Evolutionary conservation across 2,113 vertebrate genomes (phyloP).

Genomic region (Eleginops maclovinus): DNA sequence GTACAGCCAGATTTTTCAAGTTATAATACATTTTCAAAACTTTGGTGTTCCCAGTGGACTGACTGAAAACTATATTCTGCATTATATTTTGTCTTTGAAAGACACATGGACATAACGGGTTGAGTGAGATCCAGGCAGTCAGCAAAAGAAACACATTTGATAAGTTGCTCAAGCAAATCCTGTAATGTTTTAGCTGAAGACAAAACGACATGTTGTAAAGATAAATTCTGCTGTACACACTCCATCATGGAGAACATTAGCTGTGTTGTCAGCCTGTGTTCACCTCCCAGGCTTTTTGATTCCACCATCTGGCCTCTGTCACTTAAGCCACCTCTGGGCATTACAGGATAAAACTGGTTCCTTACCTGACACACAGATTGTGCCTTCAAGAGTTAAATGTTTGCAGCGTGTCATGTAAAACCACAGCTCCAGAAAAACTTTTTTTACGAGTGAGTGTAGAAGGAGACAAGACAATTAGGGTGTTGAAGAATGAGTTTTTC

Average conservation of each 20-base stretch:
- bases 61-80: not conserved
- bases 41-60: not conserved
- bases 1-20: not conserved
- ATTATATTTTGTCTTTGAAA: not conserved
- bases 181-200: not conserved
- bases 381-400: conserved; percentile 28
- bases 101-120: not conserved
- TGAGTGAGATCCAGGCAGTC: no score
- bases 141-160: not conserved
- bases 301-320: conserved; percentile 62
- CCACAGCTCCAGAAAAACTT: no score
- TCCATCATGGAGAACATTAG: conserved; percentile 40
- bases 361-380: conserved; percentile 14
- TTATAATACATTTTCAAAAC: not conserved
- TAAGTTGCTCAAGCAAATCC: not conserved
- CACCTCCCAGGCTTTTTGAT: conserved; percentile 35
- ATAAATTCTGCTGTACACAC: conserved; percentile 3
- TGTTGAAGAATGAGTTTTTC: conserved; percentile 3
- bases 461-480: conserved; percentile 36
- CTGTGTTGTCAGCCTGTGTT: conserved; percentile 52
- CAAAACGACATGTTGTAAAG: not conserved
- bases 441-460: conserved; percentile 25
- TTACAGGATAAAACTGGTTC: conserved; percentile 36
- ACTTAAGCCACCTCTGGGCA: conserved; percentile 51
- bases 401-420: conserved; percentile 11